Base-by-base conservation (phyloP, 2,888 invertebrate genomes). In the Drosophila mayaguana region DNA sequence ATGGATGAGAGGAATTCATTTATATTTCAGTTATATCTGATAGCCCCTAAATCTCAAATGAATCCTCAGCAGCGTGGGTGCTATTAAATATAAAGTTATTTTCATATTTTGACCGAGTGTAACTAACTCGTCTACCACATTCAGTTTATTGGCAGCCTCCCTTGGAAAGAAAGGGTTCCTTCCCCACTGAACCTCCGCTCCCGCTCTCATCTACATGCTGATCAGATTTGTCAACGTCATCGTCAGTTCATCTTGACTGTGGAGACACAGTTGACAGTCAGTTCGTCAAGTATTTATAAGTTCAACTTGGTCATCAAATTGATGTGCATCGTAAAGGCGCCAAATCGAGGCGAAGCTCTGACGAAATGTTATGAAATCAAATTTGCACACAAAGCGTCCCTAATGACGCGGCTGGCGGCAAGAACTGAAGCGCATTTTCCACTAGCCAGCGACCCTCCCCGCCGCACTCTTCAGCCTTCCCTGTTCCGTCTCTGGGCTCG, bases 321-420 rank as follows among this genome's bases (percentile, higher is more conserved):
- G 87, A 89, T 85, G 88, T 78, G 72, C 82, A 73, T 81, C 81
- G 78, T 85, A 87, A 85, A 87, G 77, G 63, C 78, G 64, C 56
- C 72, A 76, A 85, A 80, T 85, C 78, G 74, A 57, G 74, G 64
- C 83, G 76, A 71, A 75, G 64, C 78, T 71, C 88, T 78, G 82
- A 70, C 88, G 84, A 89, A 86, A 86, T 86, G 88, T 89, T 84
- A 73, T 76, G 80, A 88, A 86, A 89, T 88, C 88, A 89, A 86
- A 86, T 88, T 89, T 87, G 60, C 80, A 78, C 89, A 84, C 85
- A 87, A 89, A 87, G 72, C 78, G 61, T 76, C 85, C 82, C 83
- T 84, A 86, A 86, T 82, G 89, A 80, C 78, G 72, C 63, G 56
- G 43, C 65, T 36, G 67, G 28, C 67, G 56, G 51, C 62, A 45